Evolutionary conservation across 1,140 invertebrate genomes (phyloP).

Genomic region (Camponotus floridanus): DNA sequence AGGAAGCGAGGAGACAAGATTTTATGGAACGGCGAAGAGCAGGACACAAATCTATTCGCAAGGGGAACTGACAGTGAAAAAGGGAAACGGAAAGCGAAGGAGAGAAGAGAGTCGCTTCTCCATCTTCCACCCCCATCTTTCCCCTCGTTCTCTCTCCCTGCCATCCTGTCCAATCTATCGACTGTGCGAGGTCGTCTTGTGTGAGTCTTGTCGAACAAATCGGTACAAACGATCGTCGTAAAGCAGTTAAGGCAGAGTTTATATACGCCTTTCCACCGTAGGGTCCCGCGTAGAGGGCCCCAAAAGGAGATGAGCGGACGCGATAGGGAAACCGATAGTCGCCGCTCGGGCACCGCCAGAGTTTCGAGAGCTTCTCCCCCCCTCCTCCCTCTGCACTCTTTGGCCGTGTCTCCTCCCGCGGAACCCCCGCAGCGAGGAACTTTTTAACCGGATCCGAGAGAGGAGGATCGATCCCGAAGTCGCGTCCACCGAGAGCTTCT

Average conservation of each 20-base stretch:
- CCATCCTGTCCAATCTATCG: conserved; percentile 29
- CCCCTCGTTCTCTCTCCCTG: not conserved
- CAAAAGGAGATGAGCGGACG: conserved; percentile 82
- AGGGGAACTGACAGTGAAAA: conserved; percentile 32
- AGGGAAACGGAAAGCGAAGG: conserved; percentile 9
- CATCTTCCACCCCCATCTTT: not conserved
- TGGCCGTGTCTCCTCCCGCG: conserved; percentile 66
- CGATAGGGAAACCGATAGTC: conserved; percentile 85
- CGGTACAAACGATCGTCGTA: conserved; percentile 87
- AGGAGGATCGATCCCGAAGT: conserved; percentile 49
- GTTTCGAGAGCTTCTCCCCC: conserved; percentile 64
- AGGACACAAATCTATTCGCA: conserved; percentile 60
- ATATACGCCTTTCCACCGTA: conserved; percentile 81
- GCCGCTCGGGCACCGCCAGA: conserved; percentile 57
- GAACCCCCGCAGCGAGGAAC: conserved; percentile 82
- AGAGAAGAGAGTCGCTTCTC: conserved; percentile 47
- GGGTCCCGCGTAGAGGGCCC: conserved; percentile 72
- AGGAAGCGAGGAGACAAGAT: conserved; percentile 41
- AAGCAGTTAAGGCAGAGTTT: conserved; percentile 85
- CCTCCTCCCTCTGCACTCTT: conserved; percentile 67
- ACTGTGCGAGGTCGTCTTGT: conserved; percentile 23
- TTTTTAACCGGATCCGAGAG: conserved; percentile 77
- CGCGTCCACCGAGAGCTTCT: conserved; percentile 13
- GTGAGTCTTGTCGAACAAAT: conserved; percentile 85
- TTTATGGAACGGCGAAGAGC: conserved; percentile 61